Base-by-base conservation (phyloP, 1,140 invertebrate genomes). In the Bombyx mori region DNA sequence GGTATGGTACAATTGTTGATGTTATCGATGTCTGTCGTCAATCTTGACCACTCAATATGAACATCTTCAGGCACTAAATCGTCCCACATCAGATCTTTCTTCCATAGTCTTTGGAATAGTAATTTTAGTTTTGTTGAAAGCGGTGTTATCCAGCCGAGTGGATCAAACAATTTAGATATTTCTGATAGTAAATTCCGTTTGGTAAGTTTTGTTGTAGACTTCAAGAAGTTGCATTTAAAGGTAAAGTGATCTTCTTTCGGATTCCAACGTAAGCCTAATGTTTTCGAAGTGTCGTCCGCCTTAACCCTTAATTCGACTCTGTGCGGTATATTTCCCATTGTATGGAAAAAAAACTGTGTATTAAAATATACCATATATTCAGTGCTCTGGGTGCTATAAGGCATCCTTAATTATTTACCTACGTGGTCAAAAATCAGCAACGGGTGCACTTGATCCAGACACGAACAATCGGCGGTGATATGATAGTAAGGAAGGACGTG, bases 201-300 rank as follows among this genome's bases (percentile, higher is more conserved):
- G 48, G 44, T 44, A 12, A 51, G 10, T 52, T 51, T 52, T 8
- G 10, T 6, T 42, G 44, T 46, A 51, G 8, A 26, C 42, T 52
- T 26, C 2, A 26, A 42, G n/a, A 52, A 52, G 7, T 61, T 12
- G 45, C 6, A 49, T 7, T 46, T 56, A 26, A 56, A 61, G 9
- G 12, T 54, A 57, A 62, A 62, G 7, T 46, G 9, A 50, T 62
- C 60, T 44, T 49, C 7, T 9, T 50, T 26, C 45, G 61, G 22
- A 7, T 54, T 55, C 56, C 61, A 62, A 18, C 46, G 5, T 43
- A 62, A 52, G 5, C 61, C 53, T 8, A 63, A 51, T 42, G 57
- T 56, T 56, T 59, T 63, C n/a, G 48, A 42, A 8, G 53, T 48
- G 9, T 58, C 12, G 12, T 12, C 49, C 43, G 12, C 10, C 53